These are phyloP conservation scores for Montipora foliosa DNA, from an alignment of 64 coral and sea anemone species.

Conservation along the genomic window DNA sequence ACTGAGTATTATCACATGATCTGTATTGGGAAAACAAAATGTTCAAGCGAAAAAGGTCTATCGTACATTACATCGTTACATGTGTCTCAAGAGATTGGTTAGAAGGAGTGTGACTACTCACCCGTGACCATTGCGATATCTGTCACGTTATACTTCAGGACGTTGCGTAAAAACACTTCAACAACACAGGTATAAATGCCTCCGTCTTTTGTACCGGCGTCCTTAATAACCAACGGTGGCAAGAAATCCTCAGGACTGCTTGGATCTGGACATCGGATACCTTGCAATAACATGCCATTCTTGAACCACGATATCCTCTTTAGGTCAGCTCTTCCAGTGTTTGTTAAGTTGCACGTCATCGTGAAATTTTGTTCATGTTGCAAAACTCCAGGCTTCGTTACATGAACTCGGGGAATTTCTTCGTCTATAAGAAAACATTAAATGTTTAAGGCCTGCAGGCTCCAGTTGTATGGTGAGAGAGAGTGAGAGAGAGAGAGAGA, in stretches of 20 bases:
- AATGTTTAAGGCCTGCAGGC: too few relatives aligned
- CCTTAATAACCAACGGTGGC: not conserved
- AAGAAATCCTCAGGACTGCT: not conserved
- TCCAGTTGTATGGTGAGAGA: not conserved
- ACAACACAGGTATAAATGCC: conserved; percentile 3
- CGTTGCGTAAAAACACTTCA: not conserved
- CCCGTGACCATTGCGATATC: not conserved
- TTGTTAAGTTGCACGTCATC: not conserved
- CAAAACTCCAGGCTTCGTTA: not conserved
- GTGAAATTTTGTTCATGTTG: not conserved
- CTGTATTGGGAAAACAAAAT: too few relatives aligned
- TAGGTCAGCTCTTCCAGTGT: not conserved
- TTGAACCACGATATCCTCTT: conserved; percentile 1
- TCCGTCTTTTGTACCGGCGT: not conserved
- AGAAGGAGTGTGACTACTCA: not conserved
- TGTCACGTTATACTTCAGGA: not conserved
- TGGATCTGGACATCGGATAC: not conserved
- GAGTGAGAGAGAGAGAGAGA: too few relatives aligned
- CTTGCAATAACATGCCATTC: not conserved
- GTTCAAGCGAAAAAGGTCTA: too few relatives aligned
- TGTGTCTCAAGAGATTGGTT: too few relatives aligned
- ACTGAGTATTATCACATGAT: too few relatives aligned
- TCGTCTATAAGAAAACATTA: not conserved
- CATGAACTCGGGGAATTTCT: not conserved
- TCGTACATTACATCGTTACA: too few relatives aligned